Conservation (phyloP, 2,888 invertebrate genomes). For the Linnaemya vulpina region DNA sequence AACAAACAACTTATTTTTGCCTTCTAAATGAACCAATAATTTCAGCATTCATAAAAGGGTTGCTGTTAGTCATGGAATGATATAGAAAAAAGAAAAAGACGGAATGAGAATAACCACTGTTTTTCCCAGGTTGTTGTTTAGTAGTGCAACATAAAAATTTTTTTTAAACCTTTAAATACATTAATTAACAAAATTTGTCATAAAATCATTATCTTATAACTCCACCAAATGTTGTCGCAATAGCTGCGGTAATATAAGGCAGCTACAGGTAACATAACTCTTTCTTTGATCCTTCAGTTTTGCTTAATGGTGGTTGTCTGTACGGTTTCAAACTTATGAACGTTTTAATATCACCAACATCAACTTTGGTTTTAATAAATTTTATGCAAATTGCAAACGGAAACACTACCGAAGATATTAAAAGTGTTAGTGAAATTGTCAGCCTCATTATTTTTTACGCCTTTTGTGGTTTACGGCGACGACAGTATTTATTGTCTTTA, state of each 20-base stretch:
- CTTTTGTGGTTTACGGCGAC: constrained; percentile 44
- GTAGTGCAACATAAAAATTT: neutral
- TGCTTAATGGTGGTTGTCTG: constrained; percentile 4
- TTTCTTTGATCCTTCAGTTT: constrained; percentile 13
- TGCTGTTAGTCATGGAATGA: constrained; percentile 44
- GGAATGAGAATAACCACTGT: constrained; percentile 48
- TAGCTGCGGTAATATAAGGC: constrained; percentile 46
- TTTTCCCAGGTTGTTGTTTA: constrained; percentile 54
- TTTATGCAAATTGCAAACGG: constrained; percentile 83
- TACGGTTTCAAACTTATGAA: constrained; percentile 76
- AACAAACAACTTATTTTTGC: constrained; percentile 35
- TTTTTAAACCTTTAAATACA: constrained; percentile 81
- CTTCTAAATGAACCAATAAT: neutral
- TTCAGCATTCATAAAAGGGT: constrained; percentile 21
- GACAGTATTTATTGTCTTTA: constrained; percentile 37
- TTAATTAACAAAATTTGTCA: constrained; percentile 81
- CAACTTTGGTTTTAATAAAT: constrained; percentile 75
- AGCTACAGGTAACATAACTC: constrained; percentile 77
- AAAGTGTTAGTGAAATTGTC: constrained; percentile 63
- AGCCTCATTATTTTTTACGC: constrained; percentile 70
- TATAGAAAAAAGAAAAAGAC: constrained; percentile 24
- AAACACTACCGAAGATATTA: constrained; percentile 79
- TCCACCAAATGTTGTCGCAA: constrained; percentile 38
- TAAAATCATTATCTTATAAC: constrained; percentile 79
- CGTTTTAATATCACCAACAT: constrained; percentile 74